Conservation (phyloP, 2,797 vertebrate species). For the Enteromius unitaeniatus region DNA sequence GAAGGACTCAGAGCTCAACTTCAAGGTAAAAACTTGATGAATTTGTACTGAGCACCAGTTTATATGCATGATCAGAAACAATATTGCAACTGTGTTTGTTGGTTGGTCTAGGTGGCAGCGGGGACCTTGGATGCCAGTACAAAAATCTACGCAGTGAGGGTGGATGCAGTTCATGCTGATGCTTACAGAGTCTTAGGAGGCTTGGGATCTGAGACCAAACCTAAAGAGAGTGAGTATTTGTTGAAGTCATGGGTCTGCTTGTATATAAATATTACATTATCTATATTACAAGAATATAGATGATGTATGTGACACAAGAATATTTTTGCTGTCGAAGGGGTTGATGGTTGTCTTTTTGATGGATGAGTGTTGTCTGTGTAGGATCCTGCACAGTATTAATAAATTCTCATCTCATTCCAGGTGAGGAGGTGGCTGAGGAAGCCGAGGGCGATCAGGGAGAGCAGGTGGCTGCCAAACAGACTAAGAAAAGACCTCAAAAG, state of each 20-base stretch:
- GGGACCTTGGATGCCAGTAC: slow-evolving; percentile 94
- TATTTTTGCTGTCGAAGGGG: neutral
- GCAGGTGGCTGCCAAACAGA: slow-evolving; percentile 67
- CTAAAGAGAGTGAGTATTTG: slow-evolving; percentile 70
- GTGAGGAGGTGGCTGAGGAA: slow-evolving; percentile 49
- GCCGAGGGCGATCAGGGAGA: slow-evolving; percentile 54
- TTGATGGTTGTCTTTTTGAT: neutral
- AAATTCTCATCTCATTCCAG: neutral
- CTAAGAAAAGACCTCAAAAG: slow-evolving; percentile 83
- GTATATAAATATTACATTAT: neutral
- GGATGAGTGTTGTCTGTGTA: too few relatives aligned
- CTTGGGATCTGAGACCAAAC: slow-evolving; percentile 81
- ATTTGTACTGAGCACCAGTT: neutral
- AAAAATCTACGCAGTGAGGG: slow-evolving; percentile 94
- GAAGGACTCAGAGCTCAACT: slow-evolving; percentile 89
- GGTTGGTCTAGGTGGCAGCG: slow-evolving; percentile 85
- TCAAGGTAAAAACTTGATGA: slow-evolving; percentile 82
- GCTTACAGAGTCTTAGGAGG: slow-evolving; percentile 90
- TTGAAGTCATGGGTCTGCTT: neutral
- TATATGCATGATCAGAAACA: neutral
- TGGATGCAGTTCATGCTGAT: slow-evolving; percentile 92
- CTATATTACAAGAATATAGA: neutral
- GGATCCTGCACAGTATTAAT: neutral
- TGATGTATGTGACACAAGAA: neutral
- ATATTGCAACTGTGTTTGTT: slow-evolving; percentile 1